Conservation (phyloP, 2,113 vertebrate genomes). For the Agapornis roseicollis region DNA sequence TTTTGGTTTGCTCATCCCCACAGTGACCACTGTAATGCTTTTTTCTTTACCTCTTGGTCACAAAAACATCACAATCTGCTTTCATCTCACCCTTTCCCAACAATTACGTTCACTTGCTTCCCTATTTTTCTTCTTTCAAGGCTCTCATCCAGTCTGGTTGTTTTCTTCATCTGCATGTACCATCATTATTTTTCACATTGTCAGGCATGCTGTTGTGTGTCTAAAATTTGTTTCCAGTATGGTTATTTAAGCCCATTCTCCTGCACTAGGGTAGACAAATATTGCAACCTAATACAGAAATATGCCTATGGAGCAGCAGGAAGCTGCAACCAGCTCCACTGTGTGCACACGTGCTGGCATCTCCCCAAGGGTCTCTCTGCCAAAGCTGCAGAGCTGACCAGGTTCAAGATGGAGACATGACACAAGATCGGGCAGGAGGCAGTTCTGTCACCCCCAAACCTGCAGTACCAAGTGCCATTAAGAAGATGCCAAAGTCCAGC, state of each 20-base stretch:
- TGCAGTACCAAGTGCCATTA: background rate
- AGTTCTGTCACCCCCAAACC: background rate
- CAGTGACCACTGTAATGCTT: background rate
- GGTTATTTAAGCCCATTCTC: background rate
- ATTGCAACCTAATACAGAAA: background rate
- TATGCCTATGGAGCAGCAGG: accelerated
- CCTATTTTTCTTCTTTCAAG: background rate
- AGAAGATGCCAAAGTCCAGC: background rate
- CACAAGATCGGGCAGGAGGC: background rate
- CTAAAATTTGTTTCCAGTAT: background rate
- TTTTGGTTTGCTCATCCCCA: background rate
- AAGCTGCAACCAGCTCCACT: background rate
- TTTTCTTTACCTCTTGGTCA: background rate
- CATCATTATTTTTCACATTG: background rate
- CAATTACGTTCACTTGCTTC: background rate
- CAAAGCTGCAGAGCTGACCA: background rate
- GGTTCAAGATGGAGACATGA: accelerated
- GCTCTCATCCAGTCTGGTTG: background rate
- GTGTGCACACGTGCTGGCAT: accelerated
- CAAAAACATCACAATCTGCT: background rate
- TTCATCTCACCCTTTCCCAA: background rate
- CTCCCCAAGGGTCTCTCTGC: background rate
- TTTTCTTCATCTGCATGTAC: background rate
- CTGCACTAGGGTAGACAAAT: background rate
- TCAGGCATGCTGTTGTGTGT: background rate